These are phyloP conservation scores for Chymomyza costata DNA, from an alignment of 1,140 invertebrate genomes.

Conservation along the genomic window DNA sequence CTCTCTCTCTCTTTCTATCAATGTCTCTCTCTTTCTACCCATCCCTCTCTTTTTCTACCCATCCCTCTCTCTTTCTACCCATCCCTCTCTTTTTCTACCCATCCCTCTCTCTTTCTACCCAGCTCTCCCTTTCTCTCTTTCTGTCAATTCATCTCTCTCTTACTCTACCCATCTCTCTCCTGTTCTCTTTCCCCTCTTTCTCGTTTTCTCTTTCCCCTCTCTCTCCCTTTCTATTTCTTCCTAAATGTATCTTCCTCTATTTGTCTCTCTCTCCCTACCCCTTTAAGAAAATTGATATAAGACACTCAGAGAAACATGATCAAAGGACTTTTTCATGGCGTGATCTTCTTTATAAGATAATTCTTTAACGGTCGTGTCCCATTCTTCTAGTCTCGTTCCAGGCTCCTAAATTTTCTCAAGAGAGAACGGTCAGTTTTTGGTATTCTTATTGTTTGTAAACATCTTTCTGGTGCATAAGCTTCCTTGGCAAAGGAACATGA, in stretches of 20 bases:
- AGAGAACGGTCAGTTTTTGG: too few relatives aligned
- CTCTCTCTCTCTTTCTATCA: background rate
- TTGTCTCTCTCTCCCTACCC: background rate
- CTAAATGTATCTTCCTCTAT: too few relatives aligned
- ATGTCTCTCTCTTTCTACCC: background rate
- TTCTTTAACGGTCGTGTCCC: too few relatives aligned
- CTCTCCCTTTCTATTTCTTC: background rate
- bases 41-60: background rate
- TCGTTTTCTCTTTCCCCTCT: background rate
- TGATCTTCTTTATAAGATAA: too few relatives aligned
- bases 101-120: background rate
- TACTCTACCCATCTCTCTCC: background rate
- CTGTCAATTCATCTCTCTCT: background rate
- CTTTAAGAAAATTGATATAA: too few relatives aligned
- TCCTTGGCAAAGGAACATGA: too few relatives aligned
- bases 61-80: background rate
- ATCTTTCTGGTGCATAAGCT: too few relatives aligned
- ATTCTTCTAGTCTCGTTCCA: too few relatives aligned
- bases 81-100: background rate
- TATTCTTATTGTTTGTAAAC: too few relatives aligned
- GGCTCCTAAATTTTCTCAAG: too few relatives aligned
- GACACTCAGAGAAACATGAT: too few relatives aligned
- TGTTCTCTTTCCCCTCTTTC: constrained; percentile 1
- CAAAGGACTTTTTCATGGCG: too few relatives aligned
- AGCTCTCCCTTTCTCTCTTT: background rate